These are phyloP conservation scores for Nannobrachium achirus DNA, from an alignment of 2,113 vertebrate genomes.

Conservation along the genomic window DNA sequence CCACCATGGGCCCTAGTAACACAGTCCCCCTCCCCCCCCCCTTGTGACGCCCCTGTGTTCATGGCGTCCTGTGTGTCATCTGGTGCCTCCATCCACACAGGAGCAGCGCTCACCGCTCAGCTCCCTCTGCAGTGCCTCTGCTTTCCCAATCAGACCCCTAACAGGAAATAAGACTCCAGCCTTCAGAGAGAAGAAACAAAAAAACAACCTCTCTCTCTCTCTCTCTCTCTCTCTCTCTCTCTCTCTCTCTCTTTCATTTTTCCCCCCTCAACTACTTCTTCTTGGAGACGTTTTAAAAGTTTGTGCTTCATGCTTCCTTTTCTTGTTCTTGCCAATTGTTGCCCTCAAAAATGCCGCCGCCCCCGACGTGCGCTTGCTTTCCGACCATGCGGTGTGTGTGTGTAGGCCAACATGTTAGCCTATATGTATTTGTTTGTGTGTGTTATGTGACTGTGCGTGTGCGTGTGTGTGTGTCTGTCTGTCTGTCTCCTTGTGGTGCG, in stretches of 20 bases:
- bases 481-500: neutral
- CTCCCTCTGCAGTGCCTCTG: constrained; percentile 72
- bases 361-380: constrained; percentile 28
- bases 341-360: constrained; percentile 61
- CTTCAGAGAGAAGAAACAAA: constrained; percentile 66
- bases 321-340: constrained; percentile 70
- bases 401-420: constrained; percentile 3
- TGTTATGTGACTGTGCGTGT: neutral
- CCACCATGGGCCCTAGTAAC: too few relatives aligned
- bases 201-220: constrained; percentile 47
- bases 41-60: too few relatives aligned
- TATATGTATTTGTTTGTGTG: neutral
- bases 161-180: constrained; percentile 78
- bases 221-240: constrained; percentile 68
- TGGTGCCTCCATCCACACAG: constrained; percentile 70
- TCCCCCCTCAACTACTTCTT: constrained; percentile 40
- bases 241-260: constrained; percentile 67
- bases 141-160: constrained; percentile 78
- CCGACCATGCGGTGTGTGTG: constrained; percentile 23
- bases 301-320: constrained; percentile 68
- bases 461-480: neutral
- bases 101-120: too few relatives aligned
- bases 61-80: constrained; percentile 63
- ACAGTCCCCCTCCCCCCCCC: too few relatives aligned
- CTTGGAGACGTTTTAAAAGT: constrained; percentile 65